Percentiles rank a stretch among this genome's conserved stretches.
These are phyloP conservation scores for Ormyrus rosae DNA, from an alignment of 2,888 invertebrate species.

Conservation along the genomic window DNA sequence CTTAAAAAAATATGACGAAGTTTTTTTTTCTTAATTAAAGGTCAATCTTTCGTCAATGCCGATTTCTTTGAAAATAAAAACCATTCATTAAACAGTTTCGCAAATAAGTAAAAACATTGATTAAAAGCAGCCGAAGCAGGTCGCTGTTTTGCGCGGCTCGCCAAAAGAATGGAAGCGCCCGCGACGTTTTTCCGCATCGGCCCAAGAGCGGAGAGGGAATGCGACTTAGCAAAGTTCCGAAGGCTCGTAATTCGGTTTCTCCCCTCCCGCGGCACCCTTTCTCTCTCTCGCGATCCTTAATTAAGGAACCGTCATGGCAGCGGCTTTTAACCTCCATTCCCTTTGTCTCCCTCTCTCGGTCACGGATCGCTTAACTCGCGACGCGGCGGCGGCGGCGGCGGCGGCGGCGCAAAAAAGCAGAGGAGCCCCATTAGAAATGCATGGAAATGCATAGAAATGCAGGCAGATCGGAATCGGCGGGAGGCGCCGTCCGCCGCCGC, in stretches of 20 bases:
- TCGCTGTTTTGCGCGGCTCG: neutral
- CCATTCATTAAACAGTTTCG: too few relatives aligned
- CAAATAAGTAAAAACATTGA: too few relatives aligned
- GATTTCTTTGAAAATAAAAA: too few relatives aligned
- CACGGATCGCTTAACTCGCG: conserved; percentile 59
- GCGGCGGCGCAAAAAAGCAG: neutral
- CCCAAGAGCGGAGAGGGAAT: neutral
- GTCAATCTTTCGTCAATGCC: too few relatives aligned
- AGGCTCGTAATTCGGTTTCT: conserved; percentile 45
- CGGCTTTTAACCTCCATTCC: conserved; percentile 43
- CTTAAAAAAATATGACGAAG: too few relatives aligned
- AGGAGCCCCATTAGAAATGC: conserved; percentile 66
- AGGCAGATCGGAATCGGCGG: conserved; percentile 59
- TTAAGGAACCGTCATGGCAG: conserved; percentile 68
- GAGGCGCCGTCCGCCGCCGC: conserved; percentile 11
- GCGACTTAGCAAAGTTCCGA: conserved; percentile 43
- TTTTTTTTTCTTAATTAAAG: too few relatives aligned
- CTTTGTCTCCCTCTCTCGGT: conserved; percentile 48
- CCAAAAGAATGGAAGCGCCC: neutral
- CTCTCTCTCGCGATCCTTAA: conserved; percentile 63
- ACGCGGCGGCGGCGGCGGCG: conserved; percentile 1
- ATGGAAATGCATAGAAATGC: conserved; percentile 66
- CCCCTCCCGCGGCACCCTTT: conserved; percentile 4
- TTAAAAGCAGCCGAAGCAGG: neutral
- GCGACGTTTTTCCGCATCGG: too few relatives aligned